Conservation (phyloP, 2,888 invertebrate species). For the Drosophila diplacantha region DNA sequence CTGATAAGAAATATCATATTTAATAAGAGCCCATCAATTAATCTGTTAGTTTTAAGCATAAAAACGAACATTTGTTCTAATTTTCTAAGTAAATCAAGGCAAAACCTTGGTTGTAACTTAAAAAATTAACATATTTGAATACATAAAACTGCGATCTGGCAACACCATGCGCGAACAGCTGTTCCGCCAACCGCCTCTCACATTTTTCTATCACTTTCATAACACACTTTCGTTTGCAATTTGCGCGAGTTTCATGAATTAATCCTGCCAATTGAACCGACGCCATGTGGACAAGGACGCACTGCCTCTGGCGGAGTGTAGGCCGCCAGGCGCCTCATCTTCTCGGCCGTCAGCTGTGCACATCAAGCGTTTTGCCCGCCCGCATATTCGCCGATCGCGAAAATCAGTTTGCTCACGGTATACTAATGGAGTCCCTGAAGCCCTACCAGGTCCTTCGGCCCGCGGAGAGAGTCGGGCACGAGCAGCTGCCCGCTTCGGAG, state of each 20-base stretch:
- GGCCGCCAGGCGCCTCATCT: slow-evolving; percentile 5
- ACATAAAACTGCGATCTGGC: neutral
- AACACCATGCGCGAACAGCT: slow-evolving; percentile 7
- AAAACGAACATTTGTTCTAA: neutral
- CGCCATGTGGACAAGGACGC: slow-evolving; percentile 23
- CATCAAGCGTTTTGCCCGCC: slow-evolving; percentile 33
- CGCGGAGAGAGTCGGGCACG: neutral
- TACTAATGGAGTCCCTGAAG: slow-evolving; percentile 65
- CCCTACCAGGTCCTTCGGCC: slow-evolving; percentile 66
- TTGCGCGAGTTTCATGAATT: neutral
- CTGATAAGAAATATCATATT: neutral
- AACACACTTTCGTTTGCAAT: slow-evolving; percentile 4
- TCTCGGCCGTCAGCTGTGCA: slow-evolving; percentile 38
- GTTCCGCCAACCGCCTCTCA: neutral
- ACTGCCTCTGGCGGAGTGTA: slow-evolving; percentile 31
- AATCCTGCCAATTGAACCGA: fast-evolving
- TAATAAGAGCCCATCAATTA: neutral
- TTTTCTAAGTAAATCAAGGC: neutral
- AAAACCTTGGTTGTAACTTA: too few species aligned
- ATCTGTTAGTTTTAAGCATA: neutral
- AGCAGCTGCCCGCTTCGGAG: neutral
- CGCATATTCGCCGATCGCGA: slow-evolving; percentile 71
- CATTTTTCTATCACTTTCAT: slow-evolving; percentile 8
- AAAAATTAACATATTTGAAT: neutral
- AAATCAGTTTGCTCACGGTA: slow-evolving; percentile 74